Evolutionary conservation across 2,113 vertebrate genomes (phyloP).

Genomic region (Leiothrix lutea): DNA sequence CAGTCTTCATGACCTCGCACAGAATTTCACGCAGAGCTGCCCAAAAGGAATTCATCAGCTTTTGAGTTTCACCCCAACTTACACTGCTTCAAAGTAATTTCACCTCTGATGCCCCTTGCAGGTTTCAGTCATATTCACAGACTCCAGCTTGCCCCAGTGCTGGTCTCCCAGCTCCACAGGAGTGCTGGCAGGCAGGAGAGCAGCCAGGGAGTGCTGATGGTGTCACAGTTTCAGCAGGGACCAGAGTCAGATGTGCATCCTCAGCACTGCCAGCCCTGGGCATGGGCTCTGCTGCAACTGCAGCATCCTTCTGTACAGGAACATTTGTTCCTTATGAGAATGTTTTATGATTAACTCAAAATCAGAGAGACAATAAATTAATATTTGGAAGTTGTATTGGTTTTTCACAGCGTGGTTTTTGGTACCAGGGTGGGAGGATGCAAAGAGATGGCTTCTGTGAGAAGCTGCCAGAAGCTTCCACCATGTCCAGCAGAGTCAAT

Average conservation of each 20-base stretch:
- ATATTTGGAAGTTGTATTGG: neutral
- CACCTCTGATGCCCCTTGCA: neutral
- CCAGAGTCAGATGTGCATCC: neutral
- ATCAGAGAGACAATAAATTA: neutral
- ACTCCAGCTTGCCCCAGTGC: neutral
- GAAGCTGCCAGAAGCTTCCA: neutral
- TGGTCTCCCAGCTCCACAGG: accelerated
- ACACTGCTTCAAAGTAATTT: neutral
- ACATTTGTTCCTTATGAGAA: neutral
- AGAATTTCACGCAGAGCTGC: neutral
- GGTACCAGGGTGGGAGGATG: neutral
- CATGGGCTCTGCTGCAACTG: neutral
- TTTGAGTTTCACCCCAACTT: neutral
- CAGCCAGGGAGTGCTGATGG: neutral
- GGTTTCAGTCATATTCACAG: neutral
- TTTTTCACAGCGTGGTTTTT: neutral
- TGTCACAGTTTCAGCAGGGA: neutral
- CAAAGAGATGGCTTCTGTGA: neutral
- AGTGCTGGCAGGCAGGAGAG: neutral
- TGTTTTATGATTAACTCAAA: neutral
- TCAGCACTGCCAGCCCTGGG: neutral
- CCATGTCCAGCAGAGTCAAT: neutral
- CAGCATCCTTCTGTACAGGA: neutral
- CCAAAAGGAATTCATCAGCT: neutral
- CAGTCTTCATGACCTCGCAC: neutral